Base-by-base conservation (phyloP, 2,113 vertebrate genomes). In the Leucosticte australis region DNA sequence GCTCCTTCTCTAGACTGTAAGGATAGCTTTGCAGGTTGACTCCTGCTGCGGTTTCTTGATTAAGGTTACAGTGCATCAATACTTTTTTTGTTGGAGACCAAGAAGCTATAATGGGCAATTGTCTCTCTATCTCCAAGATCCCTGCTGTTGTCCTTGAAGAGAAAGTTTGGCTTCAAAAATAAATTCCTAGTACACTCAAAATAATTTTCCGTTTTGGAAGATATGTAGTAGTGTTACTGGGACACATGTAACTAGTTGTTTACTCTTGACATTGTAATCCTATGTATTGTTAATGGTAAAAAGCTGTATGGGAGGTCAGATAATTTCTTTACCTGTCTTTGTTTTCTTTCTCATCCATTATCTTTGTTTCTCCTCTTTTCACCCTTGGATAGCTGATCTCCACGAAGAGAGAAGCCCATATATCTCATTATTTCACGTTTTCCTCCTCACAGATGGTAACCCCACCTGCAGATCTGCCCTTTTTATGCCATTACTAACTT, bases 381-480 rank as follows among this genome's bases (percentile, higher is more conserved):
- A 94, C 87, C 95, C 96, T 97, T 95, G 71, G 52, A 83, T 74
- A 64, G n/a, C 41, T 90, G 47, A 41, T 89, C 46, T 94, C 62
- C 82, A 44, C 1, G 5, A 94, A 84, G 85, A 83, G 44, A 82
- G 21, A 96, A 80, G 63, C 63, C 59, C 50, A 77, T 46, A 92
- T 47, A 82, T 78, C 19, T 77, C 76, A 95, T 96, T 97, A 88
- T 95, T 97, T 96, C 77, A 83, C 47, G 20, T 83, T 91, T 97
- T 89, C 10, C 13, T 83, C 33, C 75, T 92, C 92, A 84, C 92
- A 95, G 95, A 97, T 97, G 94, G 95, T 84, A 91, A 90, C 82
- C 74, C 93, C 85, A 92, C 84, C 86, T 96, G 87, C 75, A 94
- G 39, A 93, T 94, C 92, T 97, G 93, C 88, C 94, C 87, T 91